These are phyloP conservation scores for Poeciliopsis gracilis DNA, from an alignment of 2,797 vertebrate species.

Conservation along the genomic window DNA sequence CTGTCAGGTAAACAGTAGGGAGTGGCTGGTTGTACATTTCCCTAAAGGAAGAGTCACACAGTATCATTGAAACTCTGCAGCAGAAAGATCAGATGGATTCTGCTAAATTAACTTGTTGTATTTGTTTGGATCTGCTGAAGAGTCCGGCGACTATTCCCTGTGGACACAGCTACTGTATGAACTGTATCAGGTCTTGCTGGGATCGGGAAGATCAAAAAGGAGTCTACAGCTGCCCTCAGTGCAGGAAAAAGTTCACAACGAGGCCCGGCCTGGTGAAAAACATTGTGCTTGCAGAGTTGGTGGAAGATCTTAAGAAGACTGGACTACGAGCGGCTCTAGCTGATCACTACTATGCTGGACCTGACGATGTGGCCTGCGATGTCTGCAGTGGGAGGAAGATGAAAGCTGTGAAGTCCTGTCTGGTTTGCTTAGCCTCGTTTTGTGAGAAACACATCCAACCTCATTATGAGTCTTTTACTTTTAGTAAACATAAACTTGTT, in stretches of 20 bases:
- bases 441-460: conserved; percentile 16
- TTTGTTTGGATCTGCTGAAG: conserved; percentile 28
- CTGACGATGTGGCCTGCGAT: not conserved
- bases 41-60: not conserved
- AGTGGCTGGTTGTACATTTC: not conserved
- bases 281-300: not conserved
- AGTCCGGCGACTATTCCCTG: conserved; percentile 20
- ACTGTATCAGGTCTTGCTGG: conserved; percentile 18
- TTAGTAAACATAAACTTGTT: not conserved
- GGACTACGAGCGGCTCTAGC: not conserved
- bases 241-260: not conserved
- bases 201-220: not conserved
- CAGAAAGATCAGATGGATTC: not conserved
- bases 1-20: not conserved
- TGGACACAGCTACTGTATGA: conserved; percentile 34
- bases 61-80: not conserved
- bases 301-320: conserved; percentile 2
- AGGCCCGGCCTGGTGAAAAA: not conserved
- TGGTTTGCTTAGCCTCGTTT: not conserved
- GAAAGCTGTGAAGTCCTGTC: not conserved
- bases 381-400: conserved; percentile 1
- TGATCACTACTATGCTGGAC: not conserved
- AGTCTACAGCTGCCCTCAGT: conserved; percentile 34
- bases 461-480: not conserved
- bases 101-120: conserved; percentile 13